phyloP scores from a whole-genome alignment of 2,113 vertebrate genomes.

The Zapornia atra region DNA sequence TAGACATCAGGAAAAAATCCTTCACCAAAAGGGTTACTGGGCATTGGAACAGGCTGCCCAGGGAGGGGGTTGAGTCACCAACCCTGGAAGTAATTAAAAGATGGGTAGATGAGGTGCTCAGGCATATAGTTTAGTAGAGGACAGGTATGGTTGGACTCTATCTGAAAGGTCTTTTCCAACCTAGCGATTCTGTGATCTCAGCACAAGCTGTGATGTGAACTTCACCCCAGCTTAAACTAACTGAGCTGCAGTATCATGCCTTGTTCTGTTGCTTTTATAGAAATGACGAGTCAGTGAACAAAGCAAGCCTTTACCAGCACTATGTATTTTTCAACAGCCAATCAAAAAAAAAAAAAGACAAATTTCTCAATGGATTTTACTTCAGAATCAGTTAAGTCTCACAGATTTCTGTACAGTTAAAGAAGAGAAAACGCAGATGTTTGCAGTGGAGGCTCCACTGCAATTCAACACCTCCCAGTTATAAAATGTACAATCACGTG shows the following conservation, averaged over 20 bases:
- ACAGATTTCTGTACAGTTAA: neutral
- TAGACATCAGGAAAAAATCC: too few species aligned
- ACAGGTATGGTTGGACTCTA: too few species aligned
- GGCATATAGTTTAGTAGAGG: too few species aligned
- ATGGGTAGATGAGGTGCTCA: too few species aligned
- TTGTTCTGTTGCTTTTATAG: neutral
- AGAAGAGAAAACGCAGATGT: neutral
- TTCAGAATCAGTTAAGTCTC: neutral
- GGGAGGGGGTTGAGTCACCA: too few species aligned
- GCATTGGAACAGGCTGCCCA: too few species aligned
- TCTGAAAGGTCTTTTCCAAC: too few species aligned
- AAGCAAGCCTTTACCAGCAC: neutral
- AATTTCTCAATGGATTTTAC: neutral
- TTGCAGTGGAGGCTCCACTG: neutral
- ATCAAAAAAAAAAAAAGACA: neutral
- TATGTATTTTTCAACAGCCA: constrained; percentile 8
- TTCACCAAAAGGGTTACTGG: too few species aligned
- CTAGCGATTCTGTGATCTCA: neutral
- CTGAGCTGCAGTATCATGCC: neutral
- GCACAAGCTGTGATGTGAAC: neutral
- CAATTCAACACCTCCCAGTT: neutral
- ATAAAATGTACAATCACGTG: neutral
- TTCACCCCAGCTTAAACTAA: neutral
- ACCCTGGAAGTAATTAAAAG: too few species aligned
- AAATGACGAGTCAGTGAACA: neutral